Percentiles rank a stretch among this genome's conserved stretches.
phyloP scores from a whole-genome alignment of 1,140 invertebrate genomes.

The Tribolium madens region DNA sequence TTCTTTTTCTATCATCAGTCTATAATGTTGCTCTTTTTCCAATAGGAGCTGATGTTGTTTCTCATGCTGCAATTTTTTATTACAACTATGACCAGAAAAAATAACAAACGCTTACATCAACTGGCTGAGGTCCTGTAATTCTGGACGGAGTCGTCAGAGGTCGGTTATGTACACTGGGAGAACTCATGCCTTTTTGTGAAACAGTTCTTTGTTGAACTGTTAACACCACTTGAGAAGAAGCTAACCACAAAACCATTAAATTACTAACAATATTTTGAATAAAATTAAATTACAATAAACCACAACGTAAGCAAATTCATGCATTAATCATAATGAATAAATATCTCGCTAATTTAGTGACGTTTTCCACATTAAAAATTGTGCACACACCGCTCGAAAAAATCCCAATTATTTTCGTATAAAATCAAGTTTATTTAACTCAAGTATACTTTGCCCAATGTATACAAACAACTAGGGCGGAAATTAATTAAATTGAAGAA shows the following conservation, averaged over 20 bases:
- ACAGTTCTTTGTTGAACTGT: constrained; percentile 71
- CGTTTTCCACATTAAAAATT: neutral
- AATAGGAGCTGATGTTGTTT: constrained; percentile 76
- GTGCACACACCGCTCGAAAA: neutral
- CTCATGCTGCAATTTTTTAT: constrained; percentile 69
- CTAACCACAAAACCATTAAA: constrained; percentile 64
- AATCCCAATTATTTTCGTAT: neutral
- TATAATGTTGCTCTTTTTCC: constrained; percentile 75
- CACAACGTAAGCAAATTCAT: too few relatives aligned
- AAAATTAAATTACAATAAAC: too few relatives aligned
- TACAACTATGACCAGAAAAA: constrained; percentile 28
- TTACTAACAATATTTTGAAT: neutral
- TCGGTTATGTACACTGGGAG: constrained; percentile 57
- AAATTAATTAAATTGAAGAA: constrained; percentile 3
- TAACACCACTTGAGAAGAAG: constrained; percentile 73
- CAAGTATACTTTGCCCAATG: neutral
- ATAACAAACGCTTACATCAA: constrained; percentile 79
- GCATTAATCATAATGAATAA: too few relatives aligned
- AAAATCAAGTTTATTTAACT: neutral
- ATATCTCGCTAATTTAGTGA: neutral
- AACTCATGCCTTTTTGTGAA: constrained; percentile 53
- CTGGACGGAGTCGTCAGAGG: constrained; percentile 59
- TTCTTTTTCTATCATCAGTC: constrained; percentile 79
- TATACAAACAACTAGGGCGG: constrained; percentile 12
- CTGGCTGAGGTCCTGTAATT: constrained; percentile 90